Conservation (phyloP, 2,888 invertebrate genomes). For the Pseudococcus viburni region DNA sequence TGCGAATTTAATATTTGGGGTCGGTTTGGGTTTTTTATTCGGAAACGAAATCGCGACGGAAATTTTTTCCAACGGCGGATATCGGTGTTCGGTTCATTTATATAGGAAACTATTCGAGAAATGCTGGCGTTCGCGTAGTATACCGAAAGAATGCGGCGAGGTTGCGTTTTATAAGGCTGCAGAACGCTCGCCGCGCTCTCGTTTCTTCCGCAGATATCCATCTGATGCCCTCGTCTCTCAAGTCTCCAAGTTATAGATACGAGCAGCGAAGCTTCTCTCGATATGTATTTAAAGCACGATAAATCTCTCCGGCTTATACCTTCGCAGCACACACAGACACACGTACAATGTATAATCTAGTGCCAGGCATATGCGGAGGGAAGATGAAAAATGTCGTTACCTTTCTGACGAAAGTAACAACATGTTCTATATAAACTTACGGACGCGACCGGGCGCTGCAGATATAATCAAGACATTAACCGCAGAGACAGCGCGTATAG, state of each 20-base stretch:
- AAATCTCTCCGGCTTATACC: not conserved
- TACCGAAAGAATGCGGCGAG: not conserved
- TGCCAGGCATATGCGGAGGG: not conserved
- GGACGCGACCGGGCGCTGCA: not conserved
- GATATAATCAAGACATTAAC: not conserved
- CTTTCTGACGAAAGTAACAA: not conserved
- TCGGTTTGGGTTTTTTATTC: not conserved
- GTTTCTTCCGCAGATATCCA: conserved; percentile 6
- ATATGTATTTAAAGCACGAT: not conserved
- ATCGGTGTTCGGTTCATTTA: not conserved
- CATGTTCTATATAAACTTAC: not conserved
- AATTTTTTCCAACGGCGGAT: not conserved
- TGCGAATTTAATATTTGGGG: not conserved
- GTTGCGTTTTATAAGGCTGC: not conserved
- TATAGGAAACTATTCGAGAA: conserved; percentile 1
- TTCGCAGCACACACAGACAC: not conserved
- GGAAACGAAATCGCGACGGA: not conserved
- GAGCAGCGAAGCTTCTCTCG: not conserved
- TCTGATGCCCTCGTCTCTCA: not conserved
- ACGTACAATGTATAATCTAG: not conserved
- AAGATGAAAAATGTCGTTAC: conserved; percentile 12
- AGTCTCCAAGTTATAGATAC: not conserved
- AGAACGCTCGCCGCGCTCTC: not conserved
- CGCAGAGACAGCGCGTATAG: not conserved
- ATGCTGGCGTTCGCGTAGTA: not conserved